These are phyloP conservation scores for Callocephalon fimbriatum DNA, from an alignment of 2,113 vertebrate species.

Conservation along the genomic window DNA sequence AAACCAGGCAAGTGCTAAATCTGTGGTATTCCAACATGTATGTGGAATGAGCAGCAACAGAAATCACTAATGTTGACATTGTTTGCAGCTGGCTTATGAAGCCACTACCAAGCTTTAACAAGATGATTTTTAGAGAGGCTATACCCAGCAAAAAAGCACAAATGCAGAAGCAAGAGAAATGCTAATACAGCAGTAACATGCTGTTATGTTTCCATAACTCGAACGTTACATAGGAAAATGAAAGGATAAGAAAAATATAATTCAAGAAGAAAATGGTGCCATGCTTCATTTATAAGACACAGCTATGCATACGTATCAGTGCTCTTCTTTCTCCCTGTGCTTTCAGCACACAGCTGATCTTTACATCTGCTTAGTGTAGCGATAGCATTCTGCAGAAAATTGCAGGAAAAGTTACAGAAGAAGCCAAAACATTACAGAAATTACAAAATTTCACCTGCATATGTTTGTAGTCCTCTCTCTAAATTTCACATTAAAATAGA, in stretches of 20 bases:
- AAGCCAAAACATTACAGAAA: background rate
- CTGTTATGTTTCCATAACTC: rapidly evolving
- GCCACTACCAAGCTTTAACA: background rate
- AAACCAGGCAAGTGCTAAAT: background rate
- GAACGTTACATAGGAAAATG: background rate
- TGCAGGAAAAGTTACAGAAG: background rate
- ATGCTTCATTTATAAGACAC: background rate
- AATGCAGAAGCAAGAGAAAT: background rate
- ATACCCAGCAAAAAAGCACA: background rate
- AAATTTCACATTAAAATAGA: background rate
- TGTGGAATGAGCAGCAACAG: background rate
- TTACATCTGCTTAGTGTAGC: background rate
- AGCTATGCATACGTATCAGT: background rate
- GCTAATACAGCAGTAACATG: background rate
- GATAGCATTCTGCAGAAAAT: background rate
- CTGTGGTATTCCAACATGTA: background rate
- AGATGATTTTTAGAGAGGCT: background rate
- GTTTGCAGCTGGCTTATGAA: background rate
- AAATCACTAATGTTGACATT: background rate
- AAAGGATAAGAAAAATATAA: background rate
- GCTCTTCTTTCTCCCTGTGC: background rate
- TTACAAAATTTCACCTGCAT: background rate
- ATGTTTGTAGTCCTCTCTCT: background rate
- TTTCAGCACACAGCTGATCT: background rate
- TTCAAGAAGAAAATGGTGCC: background rate